A percentile compares a stretch with the other conserved stretches of the same genome.
These are phyloP conservation scores for Paramormyrops kingsleyae DNA, from an alignment of 2,113 vertebrate genomes.

Conservation along the genomic window DNA sequence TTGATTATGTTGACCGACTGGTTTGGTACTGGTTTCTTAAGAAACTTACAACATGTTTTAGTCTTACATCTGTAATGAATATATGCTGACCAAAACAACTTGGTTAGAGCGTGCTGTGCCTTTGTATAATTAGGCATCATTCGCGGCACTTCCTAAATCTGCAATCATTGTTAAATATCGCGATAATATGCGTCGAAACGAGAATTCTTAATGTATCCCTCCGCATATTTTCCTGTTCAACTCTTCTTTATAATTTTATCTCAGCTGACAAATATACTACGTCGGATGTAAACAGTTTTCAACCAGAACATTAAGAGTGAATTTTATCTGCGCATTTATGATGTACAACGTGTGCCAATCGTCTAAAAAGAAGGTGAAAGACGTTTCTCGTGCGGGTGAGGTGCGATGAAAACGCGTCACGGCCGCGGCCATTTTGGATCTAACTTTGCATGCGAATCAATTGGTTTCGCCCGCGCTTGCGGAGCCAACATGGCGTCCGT, in stretches of 20 bases:
- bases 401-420: neutral
- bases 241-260: neutral
- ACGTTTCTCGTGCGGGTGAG: neutral
- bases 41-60: neutral
- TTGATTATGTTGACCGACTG: neutral
- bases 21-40: neutral
- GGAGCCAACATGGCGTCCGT: constrained; percentile 21
- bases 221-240: constrained; percentile 16
- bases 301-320: neutral
- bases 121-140: neutral
- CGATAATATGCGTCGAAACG: neutral
- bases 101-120: neutral
- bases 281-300: neutral
- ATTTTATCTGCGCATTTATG: neutral
- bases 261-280: neutral
- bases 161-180: constrained; percentile 8
- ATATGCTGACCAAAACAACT: neutral
- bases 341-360: neutral
- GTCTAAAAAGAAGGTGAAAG: neutral
- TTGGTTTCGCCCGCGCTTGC: neutral
- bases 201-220: constrained; percentile 14
- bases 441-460: neutral
- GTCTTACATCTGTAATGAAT: neutral
- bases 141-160: neutral
- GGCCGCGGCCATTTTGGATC: constrained; percentile 19